phyloP scores from a whole-genome alignment of 1,140 invertebrate species.

The Danaus plexippus region DNA sequence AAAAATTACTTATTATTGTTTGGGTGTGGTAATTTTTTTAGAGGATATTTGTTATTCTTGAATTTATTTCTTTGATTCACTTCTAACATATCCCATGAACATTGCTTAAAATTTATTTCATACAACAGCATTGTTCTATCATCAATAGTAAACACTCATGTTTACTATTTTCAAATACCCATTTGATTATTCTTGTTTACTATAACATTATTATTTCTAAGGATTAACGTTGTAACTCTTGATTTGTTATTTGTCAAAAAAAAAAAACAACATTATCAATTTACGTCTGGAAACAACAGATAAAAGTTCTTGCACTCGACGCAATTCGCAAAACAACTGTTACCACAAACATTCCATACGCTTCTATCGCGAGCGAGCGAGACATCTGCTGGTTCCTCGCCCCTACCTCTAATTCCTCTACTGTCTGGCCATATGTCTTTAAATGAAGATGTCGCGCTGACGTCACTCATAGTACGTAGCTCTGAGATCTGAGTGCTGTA shows the following conservation, averaged over 20 bases:
- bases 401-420: conserved; percentile 42
- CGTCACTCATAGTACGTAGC: conserved; percentile 71
- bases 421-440: conserved; percentile 58
- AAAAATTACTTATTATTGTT: too few species aligned
- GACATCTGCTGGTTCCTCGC: conserved; percentile 41
- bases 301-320: conserved; percentile 50
- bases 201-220: too few species aligned
- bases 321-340: conserved; percentile 67
- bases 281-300: conserved; percentile 24
- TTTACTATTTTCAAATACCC: too few species aligned
- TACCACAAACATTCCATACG: conserved; percentile 68
- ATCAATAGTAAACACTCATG: too few species aligned
- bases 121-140: too few species aligned
- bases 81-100: too few species aligned
- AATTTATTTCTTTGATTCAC: too few species aligned
- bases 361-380: conserved; percentile 63
- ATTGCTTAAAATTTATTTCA: too few species aligned
- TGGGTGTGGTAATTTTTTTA: too few species aligned
- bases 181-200: too few species aligned
- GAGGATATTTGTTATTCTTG: too few species aligned
- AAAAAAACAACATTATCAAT: conserved; percentile 19
- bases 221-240: too few species aligned
- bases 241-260: conserved; percentile 7
- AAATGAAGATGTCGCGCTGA: conserved; percentile 48
- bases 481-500: conserved; percentile 66